Percentiles rank a stretch among this genome's conserved stretches.
Conservation (phyloP, 2,797 vertebrate species). For the Sciurus vulgaris region DNA sequence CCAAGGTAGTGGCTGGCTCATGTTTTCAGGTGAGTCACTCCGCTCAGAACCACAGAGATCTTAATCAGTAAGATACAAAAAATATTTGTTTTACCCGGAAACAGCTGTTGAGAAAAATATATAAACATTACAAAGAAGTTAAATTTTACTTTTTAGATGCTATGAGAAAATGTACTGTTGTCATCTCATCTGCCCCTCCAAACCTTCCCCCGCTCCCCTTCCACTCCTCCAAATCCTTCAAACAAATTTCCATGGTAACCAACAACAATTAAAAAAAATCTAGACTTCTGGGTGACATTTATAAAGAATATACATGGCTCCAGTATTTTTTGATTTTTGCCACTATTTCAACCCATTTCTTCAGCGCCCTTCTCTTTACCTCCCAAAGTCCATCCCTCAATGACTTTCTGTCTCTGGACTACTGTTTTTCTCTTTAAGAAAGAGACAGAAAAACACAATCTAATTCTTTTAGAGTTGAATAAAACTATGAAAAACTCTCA, state of each 20-base stretch:
- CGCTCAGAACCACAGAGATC: background rate
- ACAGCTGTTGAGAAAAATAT: background rate
- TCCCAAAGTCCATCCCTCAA: background rate
- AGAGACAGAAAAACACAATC: background rate
- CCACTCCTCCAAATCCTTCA: background rate
- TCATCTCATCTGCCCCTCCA: background rate
- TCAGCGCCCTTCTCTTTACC: background rate
- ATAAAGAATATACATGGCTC: background rate
- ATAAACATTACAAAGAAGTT: background rate
- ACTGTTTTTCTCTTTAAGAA: background rate
- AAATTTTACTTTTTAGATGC: background rate
- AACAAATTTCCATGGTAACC: slow-evolving; percentile 38
- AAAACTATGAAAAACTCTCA: background rate
- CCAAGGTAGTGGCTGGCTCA: background rate
- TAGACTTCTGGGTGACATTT: background rate
- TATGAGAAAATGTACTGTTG: background rate
- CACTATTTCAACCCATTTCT: background rate
- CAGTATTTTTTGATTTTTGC: background rate
- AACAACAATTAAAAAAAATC: slow-evolving; percentile 47
- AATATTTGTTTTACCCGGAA: background rate
- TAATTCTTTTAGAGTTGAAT: background rate
- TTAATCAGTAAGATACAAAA: background rate
- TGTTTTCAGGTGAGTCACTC: background rate
- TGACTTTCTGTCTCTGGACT: slow-evolving; percentile 11
- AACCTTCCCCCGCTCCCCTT: background rate